Conservation (phyloP, 2,113 vertebrate species). For the Phylloscopus trochiloides region DNA sequence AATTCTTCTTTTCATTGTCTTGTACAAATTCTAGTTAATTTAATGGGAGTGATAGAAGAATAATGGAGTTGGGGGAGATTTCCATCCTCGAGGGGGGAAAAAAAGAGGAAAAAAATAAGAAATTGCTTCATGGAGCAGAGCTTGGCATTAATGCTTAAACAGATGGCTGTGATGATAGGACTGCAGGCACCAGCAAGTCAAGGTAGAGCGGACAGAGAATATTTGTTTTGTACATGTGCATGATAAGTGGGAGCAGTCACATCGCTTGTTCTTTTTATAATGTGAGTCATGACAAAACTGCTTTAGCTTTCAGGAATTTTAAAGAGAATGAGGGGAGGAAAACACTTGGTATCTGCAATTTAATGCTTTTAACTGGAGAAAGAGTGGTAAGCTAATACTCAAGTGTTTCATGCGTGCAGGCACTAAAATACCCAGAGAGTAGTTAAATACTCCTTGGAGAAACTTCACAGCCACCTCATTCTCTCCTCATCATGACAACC, state of each 20-base stretch:
- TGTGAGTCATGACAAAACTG: slow-evolving; percentile 78
- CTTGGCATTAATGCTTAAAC: slow-evolving; percentile 44
- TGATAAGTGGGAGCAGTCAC: slow-evolving; percentile 70
- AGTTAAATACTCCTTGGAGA: slow-evolving; percentile 46
- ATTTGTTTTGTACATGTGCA: slow-evolving; percentile 64
- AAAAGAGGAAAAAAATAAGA: neutral
- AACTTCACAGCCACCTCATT: slow-evolving; percentile 18
- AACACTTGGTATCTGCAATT: slow-evolving; percentile 73
- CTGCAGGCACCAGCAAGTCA: slow-evolving; percentile 52
- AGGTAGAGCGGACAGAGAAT: slow-evolving; percentile 56
- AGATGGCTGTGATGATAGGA: slow-evolving; percentile 45
- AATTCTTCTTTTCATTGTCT: neutral
- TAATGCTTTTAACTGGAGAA: slow-evolving; percentile 77
- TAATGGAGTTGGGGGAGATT: neutral
- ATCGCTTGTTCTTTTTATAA: slow-evolving; percentile 78
- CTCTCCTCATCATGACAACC: slow-evolving; percentile 16
- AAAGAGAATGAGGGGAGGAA: slow-evolving; percentile 60
- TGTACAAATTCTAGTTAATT: neutral
- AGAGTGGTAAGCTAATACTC: slow-evolving; percentile 68
- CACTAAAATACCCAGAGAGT: slow-evolving; percentile 43
- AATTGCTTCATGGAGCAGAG: neutral
- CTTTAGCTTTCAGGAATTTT: slow-evolving; percentile 74
- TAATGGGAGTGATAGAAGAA: neutral
- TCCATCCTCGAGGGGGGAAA: fast-evolving
- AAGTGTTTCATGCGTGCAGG: slow-evolving; percentile 61